Base-by-base conservation (phyloP, 2,888 invertebrate species). In the Brenthis ino region DNA sequence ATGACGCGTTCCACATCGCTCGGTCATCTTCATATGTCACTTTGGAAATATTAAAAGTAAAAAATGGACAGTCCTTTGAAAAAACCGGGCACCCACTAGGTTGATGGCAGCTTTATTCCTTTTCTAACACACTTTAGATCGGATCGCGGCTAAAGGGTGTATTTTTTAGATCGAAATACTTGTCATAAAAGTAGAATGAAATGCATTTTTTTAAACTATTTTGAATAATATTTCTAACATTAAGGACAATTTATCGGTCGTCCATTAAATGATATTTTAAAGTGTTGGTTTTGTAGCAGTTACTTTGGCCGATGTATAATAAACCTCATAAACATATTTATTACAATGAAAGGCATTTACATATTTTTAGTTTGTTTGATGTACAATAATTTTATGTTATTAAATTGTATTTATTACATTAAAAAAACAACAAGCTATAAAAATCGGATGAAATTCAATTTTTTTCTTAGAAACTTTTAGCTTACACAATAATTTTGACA, bases 1-100 rank as follows among this genome's bases (percentile, higher is more conserved):
- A 80, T 85, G 85, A 87, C 84, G 85, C 85, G 85, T 79, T 81
- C 79, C 78, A 77, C 75, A 75, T 76, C 77, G 77, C 77, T 76
- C 82, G 81, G 80, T 82, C 85, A 84, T 86, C 87, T 87, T 88
- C 88, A 89, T 88, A 85, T 91, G 93, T 92, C 93, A 93, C 86
- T 85, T 84, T 55, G 71, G 77, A 88, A 86, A 85, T 85, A 87
- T 86, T 84, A 83, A 84, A 87, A 84, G 81, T 81, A 84, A 84
- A 85, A 82, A 81, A 79, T 79, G 72, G 58, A 64, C 65, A 67
- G 71, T 37, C 65, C 72, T 72, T 74, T 76, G 74, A 77, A 86
- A 87, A 86, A 85, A 82, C 75, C 76, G 82, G 76, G 86, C 91
- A 87, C 88, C 90, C 88, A 88, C 87, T 78, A 84, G 81, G 84